Percentiles rank a stretch among this genome's conserved stretches.
Evolutionary conservation across 2,888 invertebrate genomes (phyloP).

Genomic region (Allophyes oxyacanthae): DNA sequence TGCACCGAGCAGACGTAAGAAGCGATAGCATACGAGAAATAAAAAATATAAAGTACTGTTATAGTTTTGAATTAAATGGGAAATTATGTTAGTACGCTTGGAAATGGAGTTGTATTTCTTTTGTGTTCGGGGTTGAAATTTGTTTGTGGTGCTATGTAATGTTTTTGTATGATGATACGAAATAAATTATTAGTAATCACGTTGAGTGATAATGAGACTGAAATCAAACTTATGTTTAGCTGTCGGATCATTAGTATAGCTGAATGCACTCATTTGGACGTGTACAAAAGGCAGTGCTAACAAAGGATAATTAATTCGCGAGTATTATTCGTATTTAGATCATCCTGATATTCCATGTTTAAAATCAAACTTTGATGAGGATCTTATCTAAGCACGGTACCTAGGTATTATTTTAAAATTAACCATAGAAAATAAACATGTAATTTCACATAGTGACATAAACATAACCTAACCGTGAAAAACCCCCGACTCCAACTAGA

Average conservation of each 20-base stretch:
- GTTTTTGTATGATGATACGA: neutral
- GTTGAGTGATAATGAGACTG: neutral
- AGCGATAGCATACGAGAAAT: conserved; percentile 85
- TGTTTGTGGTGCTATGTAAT: conserved; percentile 17
- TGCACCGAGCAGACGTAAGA: conserved; percentile 86
- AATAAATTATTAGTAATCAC: conserved; percentile 12
- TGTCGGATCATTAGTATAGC: conserved; percentile 1
- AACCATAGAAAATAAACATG: too few relatives aligned
- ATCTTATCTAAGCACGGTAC: neutral
- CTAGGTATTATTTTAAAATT: too few relatives aligned
- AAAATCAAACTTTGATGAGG: neutral
- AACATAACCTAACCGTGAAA: too few relatives aligned
- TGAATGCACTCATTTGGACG: too few relatives aligned
- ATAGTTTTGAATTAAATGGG: conserved; percentile 59
- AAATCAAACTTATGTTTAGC: too few relatives aligned
- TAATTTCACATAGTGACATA: too few relatives aligned
- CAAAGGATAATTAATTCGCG: conserved; percentile 25
- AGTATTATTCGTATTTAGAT: conserved; percentile 8
- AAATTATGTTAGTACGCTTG: conserved; percentile 47
- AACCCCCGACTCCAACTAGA: too few relatives aligned
- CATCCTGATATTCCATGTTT: neutral
- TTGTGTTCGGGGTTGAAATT: conserved; percentile 27
- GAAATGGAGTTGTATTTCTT: conserved; percentile 23
- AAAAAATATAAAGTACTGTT: conserved; percentile 66
- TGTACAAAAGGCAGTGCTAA: neutral